phyloP scores from a whole-genome alignment of 2,797 vertebrate species.

The Orestias chungarensis region DNA sequence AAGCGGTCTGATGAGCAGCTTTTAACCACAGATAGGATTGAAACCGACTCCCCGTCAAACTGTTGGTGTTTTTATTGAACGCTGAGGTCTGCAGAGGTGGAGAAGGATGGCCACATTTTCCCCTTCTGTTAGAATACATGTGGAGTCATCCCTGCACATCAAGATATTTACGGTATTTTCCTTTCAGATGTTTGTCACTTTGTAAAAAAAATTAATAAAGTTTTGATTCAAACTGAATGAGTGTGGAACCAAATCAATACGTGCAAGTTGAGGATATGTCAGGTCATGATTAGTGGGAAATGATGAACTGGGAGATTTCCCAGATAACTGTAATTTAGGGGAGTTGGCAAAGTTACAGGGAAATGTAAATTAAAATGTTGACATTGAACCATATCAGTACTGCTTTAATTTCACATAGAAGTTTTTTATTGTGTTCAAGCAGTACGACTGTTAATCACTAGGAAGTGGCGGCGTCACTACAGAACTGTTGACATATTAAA shows the following conservation, averaged over 20 bases:
- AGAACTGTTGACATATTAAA: too few relatives aligned
- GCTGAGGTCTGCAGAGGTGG: constrained; percentile 6
- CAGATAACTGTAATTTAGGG: too few relatives aligned
- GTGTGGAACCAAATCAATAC: neutral
- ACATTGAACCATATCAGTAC: too few relatives aligned
- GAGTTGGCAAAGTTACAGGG: too few relatives aligned
- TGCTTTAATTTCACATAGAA: too few relatives aligned
- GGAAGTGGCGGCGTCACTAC: too few relatives aligned
- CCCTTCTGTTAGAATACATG: neutral
- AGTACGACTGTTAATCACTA: too few relatives aligned
- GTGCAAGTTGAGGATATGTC: too few relatives aligned
- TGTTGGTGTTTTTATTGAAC: constrained; percentile 9
- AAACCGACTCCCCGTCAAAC: constrained; percentile 21
- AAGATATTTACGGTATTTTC: neutral
- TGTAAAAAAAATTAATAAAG: neutral
- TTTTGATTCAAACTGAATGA: neutral
- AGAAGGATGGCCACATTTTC: neutral
- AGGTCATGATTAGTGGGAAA: too few relatives aligned
- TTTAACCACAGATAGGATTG: constrained; percentile 24
- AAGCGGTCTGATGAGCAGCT: constrained; percentile 18
- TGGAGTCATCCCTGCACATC: neutral
- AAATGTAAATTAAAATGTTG: too few relatives aligned
- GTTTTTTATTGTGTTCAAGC: too few relatives aligned
- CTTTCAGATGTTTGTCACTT: neutral
- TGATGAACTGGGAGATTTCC: too few relatives aligned